Base-by-base conservation (phyloP, 2,113 vertebrate species). In the Solea senegalensis region DNA sequence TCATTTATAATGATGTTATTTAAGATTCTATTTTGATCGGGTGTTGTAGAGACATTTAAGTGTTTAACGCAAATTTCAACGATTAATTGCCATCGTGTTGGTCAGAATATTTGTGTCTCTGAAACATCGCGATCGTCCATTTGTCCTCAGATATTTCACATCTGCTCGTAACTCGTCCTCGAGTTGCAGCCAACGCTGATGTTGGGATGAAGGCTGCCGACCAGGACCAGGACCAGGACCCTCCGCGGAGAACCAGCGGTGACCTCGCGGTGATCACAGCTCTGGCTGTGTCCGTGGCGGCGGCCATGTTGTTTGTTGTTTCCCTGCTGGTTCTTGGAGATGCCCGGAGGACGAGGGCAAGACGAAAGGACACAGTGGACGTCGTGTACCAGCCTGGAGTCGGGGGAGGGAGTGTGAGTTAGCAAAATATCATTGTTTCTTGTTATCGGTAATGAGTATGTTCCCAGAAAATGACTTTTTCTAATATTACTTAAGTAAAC, bases 81-180 rank as follows among this genome's bases (percentile, higher is more conserved):
- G 34, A 34, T 34, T 34, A 4, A 34, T 34, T 2, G 34, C 34
- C 3, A 34, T 34, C 34, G 5, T 46, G 27, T 6, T 10, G 44
- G 44, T 9, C 44, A 9, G 44, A 12, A 10, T 12, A 8, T 16
- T 13, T 6, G 11, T 8, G 57, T 57, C 39, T 58, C 46, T 61
- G 56, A 66, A 55, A 50, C 3, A 0, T 43, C 64, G 2, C 1
- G 2, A 1, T 40, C 51, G 4, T 50, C 59, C 15, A 2, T 44
- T 50, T 72, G 57, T 70, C 53, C 48, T 61, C 88, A 96, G 96
- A 98, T 76, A 89, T 95, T 52, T 93, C 94, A 0, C 57, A 92
- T 62, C 91, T 97, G 48, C 88, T 92, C 72, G 44, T 45, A 26
- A 68, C 86, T 16, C 72, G 92, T 63, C 66, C 82, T 0, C 43